Base-by-base conservation (phyloP, 2,888 invertebrate genomes). In the Philereme vetulata region DNA sequence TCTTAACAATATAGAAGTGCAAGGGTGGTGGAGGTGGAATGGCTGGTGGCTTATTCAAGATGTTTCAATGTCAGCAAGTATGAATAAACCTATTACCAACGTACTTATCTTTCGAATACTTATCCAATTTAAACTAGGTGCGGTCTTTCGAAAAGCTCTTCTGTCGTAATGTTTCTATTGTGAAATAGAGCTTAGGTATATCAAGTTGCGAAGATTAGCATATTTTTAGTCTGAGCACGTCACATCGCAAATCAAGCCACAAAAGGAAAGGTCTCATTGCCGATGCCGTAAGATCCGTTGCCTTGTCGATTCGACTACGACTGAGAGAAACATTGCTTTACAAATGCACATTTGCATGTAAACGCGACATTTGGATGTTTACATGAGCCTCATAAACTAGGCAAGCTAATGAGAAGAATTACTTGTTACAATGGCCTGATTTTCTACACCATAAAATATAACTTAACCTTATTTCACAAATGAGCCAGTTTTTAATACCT, bases 221-320 rank as follows among this genome's bases (percentile, higher is more conserved):
- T 84, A 79, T 76, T 77, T 75, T 81, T 77, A 77, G 71, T 74
- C 72, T 69, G 71, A 65, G 67, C 76, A 72, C 72, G 72, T 74
- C 74, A 74, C 73, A 74, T 76, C 71, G 68, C 72, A 68, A 75
- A 75, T 75, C 74, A 68, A 60, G 60, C 72, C 75, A 56, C 67
- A 74, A 77, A 83, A 72, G 78, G 76, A 68, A 75, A 77, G 64
- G 68, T 64, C 68, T 65, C 66, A 54, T 60, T 46, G 47, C 36
- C 8, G 21, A 5, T 5, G 7, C n/a, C 8, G 33, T 36, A 44
- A 48, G 43, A 53, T 33, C 51, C 43, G 38, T 47, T 9, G 52
- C 52, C 51, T 50, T 10, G 46, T 47, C 43, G 48, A 51, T 50
- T 43, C 51, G 11, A 44, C 47, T 54, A 51, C 51, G 33, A 34